phyloP scores from a whole-genome alignment of 1,140 invertebrate species.

The Melanaphis sacchari region DNA sequence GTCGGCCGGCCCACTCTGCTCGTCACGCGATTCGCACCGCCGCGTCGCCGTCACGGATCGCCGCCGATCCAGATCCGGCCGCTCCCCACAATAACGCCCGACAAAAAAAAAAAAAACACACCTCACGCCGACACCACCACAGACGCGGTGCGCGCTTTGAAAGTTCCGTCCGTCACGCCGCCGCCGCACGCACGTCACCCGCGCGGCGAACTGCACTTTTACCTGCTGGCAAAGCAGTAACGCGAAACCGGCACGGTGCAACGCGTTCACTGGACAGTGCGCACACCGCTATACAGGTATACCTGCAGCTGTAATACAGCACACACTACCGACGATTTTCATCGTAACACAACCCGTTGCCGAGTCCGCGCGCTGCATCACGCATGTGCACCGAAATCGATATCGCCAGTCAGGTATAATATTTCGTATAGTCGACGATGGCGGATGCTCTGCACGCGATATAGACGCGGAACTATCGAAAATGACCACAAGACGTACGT shows the following conservation, averaged over 20 bases:
- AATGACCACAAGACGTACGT: not conserved
- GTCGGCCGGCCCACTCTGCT: conserved; percentile 1
- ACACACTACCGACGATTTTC: not conserved
- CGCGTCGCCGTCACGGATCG: not conserved
- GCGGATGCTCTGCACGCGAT: not conserved
- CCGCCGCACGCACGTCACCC: not conserved
- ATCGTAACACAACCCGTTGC: not conserved
- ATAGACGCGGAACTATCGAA: not conserved
- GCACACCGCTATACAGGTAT: not conserved
- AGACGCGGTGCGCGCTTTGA: not conserved
- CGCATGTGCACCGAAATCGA: not conserved
- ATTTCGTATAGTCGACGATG: not conserved
- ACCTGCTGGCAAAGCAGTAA: not conserved
- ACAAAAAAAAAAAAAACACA: not conserved
- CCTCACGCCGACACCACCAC: not conserved
- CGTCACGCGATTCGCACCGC: not conserved
- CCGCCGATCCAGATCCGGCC: not conserved
- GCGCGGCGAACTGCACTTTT: not conserved
- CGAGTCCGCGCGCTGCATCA: not conserved
- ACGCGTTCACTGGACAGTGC: not conserved
- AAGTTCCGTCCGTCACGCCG: not conserved
- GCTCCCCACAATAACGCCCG: not conserved
- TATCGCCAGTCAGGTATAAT: not conserved
- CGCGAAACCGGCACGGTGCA: not conserved
- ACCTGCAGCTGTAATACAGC: not conserved